Evolutionary conservation across 2,888 invertebrate species (phyloP).

Genomic region (Torymus aiolomorphi): DNA sequence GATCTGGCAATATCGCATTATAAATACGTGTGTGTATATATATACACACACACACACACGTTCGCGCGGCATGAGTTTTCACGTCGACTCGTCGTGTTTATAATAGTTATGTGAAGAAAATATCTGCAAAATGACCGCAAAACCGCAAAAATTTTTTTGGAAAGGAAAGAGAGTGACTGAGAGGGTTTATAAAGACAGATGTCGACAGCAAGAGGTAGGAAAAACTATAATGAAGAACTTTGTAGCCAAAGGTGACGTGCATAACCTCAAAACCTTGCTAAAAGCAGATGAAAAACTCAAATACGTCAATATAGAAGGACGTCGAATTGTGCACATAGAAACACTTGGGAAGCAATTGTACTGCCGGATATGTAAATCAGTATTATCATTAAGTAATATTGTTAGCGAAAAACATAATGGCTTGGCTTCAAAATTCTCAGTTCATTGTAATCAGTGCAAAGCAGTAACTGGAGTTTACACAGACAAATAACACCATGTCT

Average conservation of each 20-base stretch:
- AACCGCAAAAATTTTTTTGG: neutral
- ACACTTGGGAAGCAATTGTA: too few relatives aligned
- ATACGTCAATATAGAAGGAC: neutral
- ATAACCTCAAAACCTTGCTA: neutral
- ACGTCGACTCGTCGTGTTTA: neutral
- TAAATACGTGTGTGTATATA: too few relatives aligned
- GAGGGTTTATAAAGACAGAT: too few relatives aligned
- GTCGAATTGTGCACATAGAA: neutral
- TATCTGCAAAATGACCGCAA: neutral
- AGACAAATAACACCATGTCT: neutral
- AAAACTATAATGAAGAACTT: too few relatives aligned
- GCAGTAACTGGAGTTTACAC: neutral
- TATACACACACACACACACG: neutral
- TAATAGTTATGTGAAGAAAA: neutral
- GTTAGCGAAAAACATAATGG: neutral
- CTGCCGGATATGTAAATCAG: too few relatives aligned
- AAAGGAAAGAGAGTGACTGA: slow-evolving; percentile 1
- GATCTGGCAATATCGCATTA: neutral
- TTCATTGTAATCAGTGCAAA: neutral
- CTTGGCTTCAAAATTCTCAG: neutral
- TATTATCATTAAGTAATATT: neutral
- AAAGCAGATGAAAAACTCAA: neutral
- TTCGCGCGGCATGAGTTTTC: neutral
- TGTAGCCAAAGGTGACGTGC: too few relatives aligned
- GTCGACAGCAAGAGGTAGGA: too few relatives aligned